phyloP scores from a whole-genome alignment of 2,888 invertebrate species.

The Endotricha flammealis region DNA sequence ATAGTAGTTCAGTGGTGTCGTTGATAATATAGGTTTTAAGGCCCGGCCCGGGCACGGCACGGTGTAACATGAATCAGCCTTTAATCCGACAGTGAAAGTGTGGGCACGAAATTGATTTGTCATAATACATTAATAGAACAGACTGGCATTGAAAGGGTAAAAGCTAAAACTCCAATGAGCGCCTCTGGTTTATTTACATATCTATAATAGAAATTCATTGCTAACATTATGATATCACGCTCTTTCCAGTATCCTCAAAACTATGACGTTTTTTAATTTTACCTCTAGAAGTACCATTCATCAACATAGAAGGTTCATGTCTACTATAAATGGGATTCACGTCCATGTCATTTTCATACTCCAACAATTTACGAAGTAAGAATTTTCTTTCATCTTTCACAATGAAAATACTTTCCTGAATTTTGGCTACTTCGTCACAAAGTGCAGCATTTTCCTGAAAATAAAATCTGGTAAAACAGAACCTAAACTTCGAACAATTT shows the following conservation, averaged over 20 bases:
- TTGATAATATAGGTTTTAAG: too few species aligned
- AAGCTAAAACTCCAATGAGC: too few species aligned
- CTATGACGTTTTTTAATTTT: slow-evolving; percentile 53
- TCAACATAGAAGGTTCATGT: slow-evolving; percentile 34
- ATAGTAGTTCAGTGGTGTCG: too few species aligned
- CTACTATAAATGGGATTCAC: slow-evolving; percentile 32
- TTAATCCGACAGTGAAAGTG: too few species aligned
- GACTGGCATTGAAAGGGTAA: too few species aligned
- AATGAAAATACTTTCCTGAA: slow-evolving; percentile 88
- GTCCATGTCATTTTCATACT: slow-evolving; percentile 77
- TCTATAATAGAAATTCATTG: neutral
- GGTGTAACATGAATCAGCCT: too few species aligned
- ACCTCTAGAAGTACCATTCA: slow-evolving; percentile 43
- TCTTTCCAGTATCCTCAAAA: slow-evolving; percentile 44
- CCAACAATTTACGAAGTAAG: slow-evolving; percentile 85
- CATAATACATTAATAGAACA: too few species aligned
- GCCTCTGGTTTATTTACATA: too few species aligned
- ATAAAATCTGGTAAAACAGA: slow-evolving; percentile 5
- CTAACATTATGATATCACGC: slow-evolving; percentile 1
- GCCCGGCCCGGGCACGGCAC: too few species aligned
- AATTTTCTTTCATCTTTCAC: slow-evolving; percentile 91
- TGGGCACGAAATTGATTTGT: too few species aligned
- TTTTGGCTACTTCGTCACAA: slow-evolving; percentile 91
- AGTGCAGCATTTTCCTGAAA: slow-evolving; percentile 88
- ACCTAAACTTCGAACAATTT: neutral